phyloP scores from a whole-genome alignment of 2,888 invertebrate species.

The Acronicta psi region DNA sequence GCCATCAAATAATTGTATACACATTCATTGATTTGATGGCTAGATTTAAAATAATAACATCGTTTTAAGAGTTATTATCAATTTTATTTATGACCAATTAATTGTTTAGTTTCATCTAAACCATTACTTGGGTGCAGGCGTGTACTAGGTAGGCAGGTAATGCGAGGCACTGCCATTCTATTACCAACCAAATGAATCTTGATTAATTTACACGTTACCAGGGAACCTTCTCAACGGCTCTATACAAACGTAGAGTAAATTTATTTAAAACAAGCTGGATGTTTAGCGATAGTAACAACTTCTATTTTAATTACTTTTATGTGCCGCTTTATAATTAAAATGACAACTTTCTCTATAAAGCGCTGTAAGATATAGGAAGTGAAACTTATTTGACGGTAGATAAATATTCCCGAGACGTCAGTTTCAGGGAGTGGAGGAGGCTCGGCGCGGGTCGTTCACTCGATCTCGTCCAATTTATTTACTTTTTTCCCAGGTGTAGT shows the following conservation, averaged over 20 bases:
- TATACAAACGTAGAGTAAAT: conserved; percentile 23
- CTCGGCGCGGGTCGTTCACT: conserved; percentile 75
- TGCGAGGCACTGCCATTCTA: conserved; percentile 35
- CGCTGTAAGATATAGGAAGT: conserved; percentile 13
- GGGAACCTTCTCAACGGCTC: conserved; percentile 17
- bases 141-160: conserved; percentile 32
- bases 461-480: conserved; percentile 83
- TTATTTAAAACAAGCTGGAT: conserved; percentile 31
- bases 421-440: conserved; percentile 65
- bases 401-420: conserved; percentile 59
- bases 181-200: conserved; percentile 49
- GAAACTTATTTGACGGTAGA: conserved; percentile 38
- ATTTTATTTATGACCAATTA: conserved; percentile 47
- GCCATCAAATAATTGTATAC: too few species aligned
- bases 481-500: conserved; percentile 85
- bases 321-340: conserved; percentile 14
- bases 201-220: conserved; percentile 47
- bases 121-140: conserved; percentile 25
- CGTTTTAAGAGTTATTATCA: conserved; percentile 35
- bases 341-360: conserved; percentile 24
- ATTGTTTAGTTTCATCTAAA: conserved; percentile 28
- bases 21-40: conserved; percentile 3
- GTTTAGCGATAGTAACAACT: conserved; percentile 13
- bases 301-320: conserved; percentile 35
- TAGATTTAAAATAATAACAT: conserved; percentile 31